Percentiles rank a stretch among this genome's conserved stretches.
These are phyloP conservation scores for Naja naja DNA, from an alignment of 2,113 vertebrate species.

Conservation along the genomic window DNA sequence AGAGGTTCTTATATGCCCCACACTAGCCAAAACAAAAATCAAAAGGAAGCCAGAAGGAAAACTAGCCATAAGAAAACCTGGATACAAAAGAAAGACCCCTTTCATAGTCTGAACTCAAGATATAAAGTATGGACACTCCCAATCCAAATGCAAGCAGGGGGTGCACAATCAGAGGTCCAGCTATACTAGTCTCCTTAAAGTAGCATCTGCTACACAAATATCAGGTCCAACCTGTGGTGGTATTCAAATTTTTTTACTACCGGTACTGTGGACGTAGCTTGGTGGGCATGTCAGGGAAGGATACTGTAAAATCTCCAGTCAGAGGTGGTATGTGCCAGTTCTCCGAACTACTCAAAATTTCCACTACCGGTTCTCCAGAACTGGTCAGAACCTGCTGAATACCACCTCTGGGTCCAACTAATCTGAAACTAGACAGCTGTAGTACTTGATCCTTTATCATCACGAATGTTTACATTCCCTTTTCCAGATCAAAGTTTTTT, in stretches of 20 bases:
- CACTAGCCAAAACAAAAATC: background rate
- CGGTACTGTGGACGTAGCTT: too few relatives aligned
- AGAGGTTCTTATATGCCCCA: background rate
- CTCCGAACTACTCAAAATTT: too few relatives aligned
- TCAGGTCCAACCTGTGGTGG: background rate
- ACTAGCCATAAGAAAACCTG: background rate
- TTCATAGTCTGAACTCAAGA: background rate
- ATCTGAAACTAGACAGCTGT: background rate
- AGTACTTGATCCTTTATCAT: background rate
- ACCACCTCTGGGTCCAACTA: background rate
- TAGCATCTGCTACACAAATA: background rate
- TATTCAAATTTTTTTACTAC: too few relatives aligned
- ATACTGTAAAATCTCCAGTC: too few relatives aligned
- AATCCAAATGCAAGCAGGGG: background rate
- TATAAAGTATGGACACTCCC: background rate
- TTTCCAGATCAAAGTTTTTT: background rate
- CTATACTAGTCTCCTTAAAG: background rate
- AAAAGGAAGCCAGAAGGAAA: background rate
- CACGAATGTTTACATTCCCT: background rate
- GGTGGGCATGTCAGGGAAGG: too few relatives aligned
- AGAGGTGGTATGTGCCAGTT: too few relatives aligned
- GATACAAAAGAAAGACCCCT: background rate
- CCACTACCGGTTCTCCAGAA: too few relatives aligned
- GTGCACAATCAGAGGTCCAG: background rate
- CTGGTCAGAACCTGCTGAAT: too few relatives aligned